phyloP scores from a whole-genome alignment of 2,888 invertebrate species.

The Anodontia alba region DNA sequence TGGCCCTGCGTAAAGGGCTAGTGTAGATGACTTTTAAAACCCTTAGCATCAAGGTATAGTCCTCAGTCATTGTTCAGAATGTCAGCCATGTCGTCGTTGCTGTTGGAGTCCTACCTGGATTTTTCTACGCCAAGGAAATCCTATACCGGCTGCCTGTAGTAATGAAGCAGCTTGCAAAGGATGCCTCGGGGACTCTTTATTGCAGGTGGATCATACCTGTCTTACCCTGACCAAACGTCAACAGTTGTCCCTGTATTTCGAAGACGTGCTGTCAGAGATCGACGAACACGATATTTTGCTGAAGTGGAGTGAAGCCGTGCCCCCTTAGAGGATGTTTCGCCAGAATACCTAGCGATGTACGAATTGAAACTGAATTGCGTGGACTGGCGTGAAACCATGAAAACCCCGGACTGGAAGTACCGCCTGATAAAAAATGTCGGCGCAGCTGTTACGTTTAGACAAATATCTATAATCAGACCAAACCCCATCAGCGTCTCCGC shows the following conservation, averaged over 20 bases:
- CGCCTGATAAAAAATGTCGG: background rate
- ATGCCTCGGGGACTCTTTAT: conserved; percentile 18
- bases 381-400: conserved; percentile 24
- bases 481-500: too few relatives aligned
- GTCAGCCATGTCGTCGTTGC: background rate
- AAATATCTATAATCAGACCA: too few relatives aligned
- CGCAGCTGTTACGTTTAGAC: too few relatives aligned
- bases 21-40: too few relatives aligned
- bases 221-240: conserved; percentile 15
- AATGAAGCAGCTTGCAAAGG: background rate
- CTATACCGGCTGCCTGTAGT: background rate
- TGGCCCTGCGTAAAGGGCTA: too few relatives aligned
- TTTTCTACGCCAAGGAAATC: conserved; percentile 28
- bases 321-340: background rate
- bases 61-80: too few relatives aligned
- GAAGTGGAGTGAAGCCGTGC: conserved; percentile 20
- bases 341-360: conserved; percentile 7
- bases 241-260: conserved; percentile 22
- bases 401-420: conserved; percentile 19
- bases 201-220: conserved; percentile 19
- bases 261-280: conserved; percentile 18
- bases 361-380: conserved; percentile 20
- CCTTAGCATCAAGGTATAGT: too few relatives aligned
- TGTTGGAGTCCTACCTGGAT: conserved; percentile 25
- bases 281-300: conserved; percentile 22